Conservation (phyloP, 2,797 vertebrate species). For the Zenarchopterus dispar region DNA sequence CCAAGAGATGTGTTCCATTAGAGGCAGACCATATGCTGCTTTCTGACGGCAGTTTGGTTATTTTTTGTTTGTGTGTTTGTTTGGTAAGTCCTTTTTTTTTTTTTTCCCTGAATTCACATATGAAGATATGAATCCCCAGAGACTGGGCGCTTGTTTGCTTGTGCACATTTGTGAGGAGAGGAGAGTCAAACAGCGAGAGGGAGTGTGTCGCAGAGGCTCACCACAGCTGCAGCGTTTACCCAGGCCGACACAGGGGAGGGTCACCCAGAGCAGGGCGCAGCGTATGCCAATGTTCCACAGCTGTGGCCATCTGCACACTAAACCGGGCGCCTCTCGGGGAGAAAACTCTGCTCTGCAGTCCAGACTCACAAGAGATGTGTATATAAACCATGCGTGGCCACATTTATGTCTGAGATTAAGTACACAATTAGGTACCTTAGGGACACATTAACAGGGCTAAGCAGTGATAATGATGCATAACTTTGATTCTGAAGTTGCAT, state of each 20-base stretch:
- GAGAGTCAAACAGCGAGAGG: conserved; percentile 20
- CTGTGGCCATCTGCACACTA: conserved; percentile 64
- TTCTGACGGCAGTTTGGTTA: conserved; percentile 54
- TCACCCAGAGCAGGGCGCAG: conserved; percentile 56
- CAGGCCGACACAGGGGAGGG: conserved; percentile 51
- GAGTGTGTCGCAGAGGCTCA: conserved; percentile 50
- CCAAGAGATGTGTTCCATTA: conserved; percentile 56
- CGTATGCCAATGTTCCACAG: conserved; percentile 53
- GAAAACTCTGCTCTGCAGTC: conserved; percentile 10
- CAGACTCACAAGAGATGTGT: conserved; percentile 17
- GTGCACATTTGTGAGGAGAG: conserved; percentile 20
- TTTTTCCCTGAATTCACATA: conserved; percentile 65
- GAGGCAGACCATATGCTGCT: conserved; percentile 65
- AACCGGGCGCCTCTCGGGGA: conserved; percentile 40
- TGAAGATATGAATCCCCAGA: conserved; percentile 60
- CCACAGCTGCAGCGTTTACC: conserved; percentile 68
- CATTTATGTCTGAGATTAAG: conserved; percentile 41
- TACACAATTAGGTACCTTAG: neutral
- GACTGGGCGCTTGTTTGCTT: conserved; percentile 36
- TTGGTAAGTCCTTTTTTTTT: conserved; percentile 37
- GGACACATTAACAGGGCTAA: conserved; percentile 1
- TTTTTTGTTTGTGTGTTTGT: too few relatives aligned
- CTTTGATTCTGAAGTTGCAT: conserved; percentile 5
- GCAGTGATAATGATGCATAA: neutral
- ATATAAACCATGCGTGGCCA: conserved; percentile 39